phyloP scores from a whole-genome alignment of 2,888 invertebrate species.

The Tetragonula carbonaria region DNA sequence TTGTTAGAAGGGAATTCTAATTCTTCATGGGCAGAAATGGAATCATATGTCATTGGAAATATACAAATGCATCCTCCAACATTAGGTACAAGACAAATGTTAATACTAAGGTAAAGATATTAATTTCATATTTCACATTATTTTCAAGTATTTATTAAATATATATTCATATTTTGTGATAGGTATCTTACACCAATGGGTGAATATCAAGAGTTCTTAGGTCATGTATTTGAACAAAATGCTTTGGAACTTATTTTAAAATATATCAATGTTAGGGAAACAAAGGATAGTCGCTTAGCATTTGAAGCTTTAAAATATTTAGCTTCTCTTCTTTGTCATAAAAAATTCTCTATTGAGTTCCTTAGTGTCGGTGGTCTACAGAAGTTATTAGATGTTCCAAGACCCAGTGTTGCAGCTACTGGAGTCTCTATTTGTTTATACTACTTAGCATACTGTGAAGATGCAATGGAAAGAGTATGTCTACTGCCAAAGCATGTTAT shows the following conservation, averaged over 20 bases:
- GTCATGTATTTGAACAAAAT: constrained; percentile 96
- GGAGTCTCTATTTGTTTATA: constrained; percentile 98
- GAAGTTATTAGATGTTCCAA: constrained; percentile 94
- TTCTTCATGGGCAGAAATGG: constrained; percentile 96
- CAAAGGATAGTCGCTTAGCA: constrained; percentile 95
- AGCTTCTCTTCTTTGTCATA: constrained; percentile 97
- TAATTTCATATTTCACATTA: background rate
- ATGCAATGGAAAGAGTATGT: constrained; percentile 98
- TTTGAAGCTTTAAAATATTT: constrained; percentile 98
- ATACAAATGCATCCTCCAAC: constrained; percentile 96
- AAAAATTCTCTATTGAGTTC: constrained; percentile 99
- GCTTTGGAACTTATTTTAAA: constrained; percentile 95
- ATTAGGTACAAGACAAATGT: constrained; percentile 94
- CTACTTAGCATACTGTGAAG: constrained; percentile 98
- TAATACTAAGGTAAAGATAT: constrained; percentile 89
- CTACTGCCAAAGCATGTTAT: constrained; percentile 91
- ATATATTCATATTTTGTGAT: background rate
- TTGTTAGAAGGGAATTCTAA: constrained; percentile 85
- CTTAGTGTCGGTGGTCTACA: constrained; percentile 94
- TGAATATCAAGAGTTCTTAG: constrained; percentile 98
- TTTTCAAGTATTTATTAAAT: constrained; percentile 6
- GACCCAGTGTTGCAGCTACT: constrained; percentile 97
- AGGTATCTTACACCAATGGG: constrained; percentile 97
- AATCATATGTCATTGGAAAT: constrained; percentile 94
- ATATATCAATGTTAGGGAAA: constrained; percentile 95